Evolutionary conservation across 2,797 vertebrate genomes (phyloP).

Genomic region (Champsocephalus esox): DNA sequence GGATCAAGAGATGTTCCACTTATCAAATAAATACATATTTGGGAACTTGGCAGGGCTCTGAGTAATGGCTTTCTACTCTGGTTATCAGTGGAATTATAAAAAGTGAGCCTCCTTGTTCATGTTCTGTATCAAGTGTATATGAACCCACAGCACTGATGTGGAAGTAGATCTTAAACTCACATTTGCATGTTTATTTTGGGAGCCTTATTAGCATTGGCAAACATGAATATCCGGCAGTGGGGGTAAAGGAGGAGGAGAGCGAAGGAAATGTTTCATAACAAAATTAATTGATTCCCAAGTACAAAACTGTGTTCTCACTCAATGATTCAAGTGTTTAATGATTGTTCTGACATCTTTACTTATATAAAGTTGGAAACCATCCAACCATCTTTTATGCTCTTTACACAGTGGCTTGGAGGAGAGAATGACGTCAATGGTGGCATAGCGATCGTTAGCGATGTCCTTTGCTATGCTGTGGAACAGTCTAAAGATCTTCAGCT

Average conservation of each 20-base stretch:
- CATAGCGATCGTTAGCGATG: constrained; percentile 4
- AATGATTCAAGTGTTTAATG: constrained; percentile 45
- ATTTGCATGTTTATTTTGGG: constrained; percentile 79
- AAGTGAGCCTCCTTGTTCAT: constrained; percentile 19
- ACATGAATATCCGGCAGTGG: constrained; percentile 60
- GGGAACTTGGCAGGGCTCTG: background rate
- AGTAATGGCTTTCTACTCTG: background rate
- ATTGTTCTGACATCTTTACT: constrained; percentile 37
- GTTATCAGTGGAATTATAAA: background rate
- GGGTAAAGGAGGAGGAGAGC: constrained; percentile 4
- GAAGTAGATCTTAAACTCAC: constrained; percentile 73
- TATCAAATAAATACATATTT: constrained; percentile 3
- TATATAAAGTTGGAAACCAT: constrained; percentile 39
- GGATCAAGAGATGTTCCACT: constrained; percentile 1
- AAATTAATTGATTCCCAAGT: constrained; percentile 57
- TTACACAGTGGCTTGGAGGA: constrained; percentile 34
- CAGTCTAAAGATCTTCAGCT: constrained; percentile 28
- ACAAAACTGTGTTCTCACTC: constrained; percentile 47
- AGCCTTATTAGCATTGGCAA: constrained; percentile 76
- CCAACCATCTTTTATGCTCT: constrained; percentile 37
- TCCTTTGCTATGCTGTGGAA: constrained; percentile 20
- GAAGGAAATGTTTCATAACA: constrained; percentile 58
- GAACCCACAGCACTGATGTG: constrained; percentile 52
- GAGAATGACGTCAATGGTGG: constrained; percentile 40
- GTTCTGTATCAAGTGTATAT: constrained; percentile 41